These are phyloP conservation scores for Pteruthius melanotis DNA, from an alignment of 2,113 vertebrate genomes.

Conservation along the genomic window DNA sequence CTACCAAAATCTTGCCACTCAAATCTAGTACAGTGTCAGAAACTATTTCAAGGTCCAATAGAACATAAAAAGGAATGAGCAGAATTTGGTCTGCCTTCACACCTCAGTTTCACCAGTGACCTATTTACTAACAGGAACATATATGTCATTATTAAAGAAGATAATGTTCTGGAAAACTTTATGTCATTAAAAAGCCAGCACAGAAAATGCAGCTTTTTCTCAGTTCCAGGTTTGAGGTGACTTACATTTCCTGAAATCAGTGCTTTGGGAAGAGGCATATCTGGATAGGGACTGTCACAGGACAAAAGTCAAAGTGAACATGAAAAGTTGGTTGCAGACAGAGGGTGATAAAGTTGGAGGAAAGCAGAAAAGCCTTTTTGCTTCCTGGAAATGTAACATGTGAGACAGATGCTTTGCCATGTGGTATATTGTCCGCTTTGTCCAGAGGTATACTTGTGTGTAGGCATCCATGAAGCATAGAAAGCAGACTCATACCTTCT, in stretches of 20 bases:
- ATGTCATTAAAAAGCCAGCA: background rate
- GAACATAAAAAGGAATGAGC: background rate
- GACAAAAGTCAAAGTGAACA: background rate
- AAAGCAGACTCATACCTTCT: background rate
- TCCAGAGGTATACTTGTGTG: background rate
- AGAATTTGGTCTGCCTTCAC: background rate
- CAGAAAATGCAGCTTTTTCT: background rate
- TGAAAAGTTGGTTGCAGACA: background rate
- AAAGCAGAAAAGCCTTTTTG: background rate
- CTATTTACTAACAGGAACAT: background rate
- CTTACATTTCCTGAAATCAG: background rate
- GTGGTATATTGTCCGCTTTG: rapidly evolving
- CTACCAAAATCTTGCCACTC: background rate
- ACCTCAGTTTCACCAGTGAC: background rate
- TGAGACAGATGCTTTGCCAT: background rate
- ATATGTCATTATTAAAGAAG: background rate
- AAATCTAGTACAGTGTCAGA: background rate
- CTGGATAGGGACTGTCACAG: background rate
- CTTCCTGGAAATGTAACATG: background rate
- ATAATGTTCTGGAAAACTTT: background rate
- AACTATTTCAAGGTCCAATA: background rate
- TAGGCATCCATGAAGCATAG: background rate
- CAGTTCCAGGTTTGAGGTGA: background rate
- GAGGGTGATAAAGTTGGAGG: background rate
- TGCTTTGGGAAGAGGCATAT: background rate